Percentiles rank a stretch among this genome's conserved stretches.
These are phyloP conservation scores for Leptinotarsa defecta DNA, from an alignment of 1,140 invertebrate species.

Conservation along the genomic window DNA sequence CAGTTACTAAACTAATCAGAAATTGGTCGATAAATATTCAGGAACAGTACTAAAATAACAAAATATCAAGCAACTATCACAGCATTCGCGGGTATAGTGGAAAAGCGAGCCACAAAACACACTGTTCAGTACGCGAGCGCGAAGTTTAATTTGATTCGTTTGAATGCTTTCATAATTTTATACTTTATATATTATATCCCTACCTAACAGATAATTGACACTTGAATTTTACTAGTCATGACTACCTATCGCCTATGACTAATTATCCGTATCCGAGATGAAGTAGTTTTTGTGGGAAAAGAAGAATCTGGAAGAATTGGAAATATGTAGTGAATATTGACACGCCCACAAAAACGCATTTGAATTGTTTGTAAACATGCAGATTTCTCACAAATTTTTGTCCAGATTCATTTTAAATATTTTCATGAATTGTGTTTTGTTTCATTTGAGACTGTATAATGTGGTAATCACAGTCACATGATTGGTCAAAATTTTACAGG, in stretches of 20 bases:
- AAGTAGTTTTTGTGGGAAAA: no score
- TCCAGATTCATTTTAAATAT: neutral
- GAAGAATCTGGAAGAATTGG: no score
- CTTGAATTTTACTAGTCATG: conserved; percentile 7
- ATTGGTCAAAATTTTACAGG: no score
- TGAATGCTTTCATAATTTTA: neutral
- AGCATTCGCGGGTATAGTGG: neutral
- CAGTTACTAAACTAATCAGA: neutral
- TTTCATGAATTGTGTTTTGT: no score
- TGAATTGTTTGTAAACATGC: no score
- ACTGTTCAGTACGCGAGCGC: conserved; percentile 13
- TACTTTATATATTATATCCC: conserved; percentile 22
- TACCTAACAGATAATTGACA: conserved; percentile 1
- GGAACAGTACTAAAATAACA: neutral
- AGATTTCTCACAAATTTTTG: no score
- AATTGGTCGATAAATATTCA: neutral
- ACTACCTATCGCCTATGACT: neutral
- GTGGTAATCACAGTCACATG: no score
- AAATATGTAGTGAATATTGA: no score
- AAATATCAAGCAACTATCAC: conserved; percentile 5
- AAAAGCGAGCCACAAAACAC: neutral
- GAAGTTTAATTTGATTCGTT: conserved; percentile 19
- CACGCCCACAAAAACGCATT: no score
- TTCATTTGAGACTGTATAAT: no score
- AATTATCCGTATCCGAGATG: neutral